A percentile compares a stretch with the other conserved stretches of the same genome.
These are phyloP conservation scores for Pegoplata infirma DNA, from an alignment of 2,888 invertebrate genomes.

Conservation along the genomic window DNA sequence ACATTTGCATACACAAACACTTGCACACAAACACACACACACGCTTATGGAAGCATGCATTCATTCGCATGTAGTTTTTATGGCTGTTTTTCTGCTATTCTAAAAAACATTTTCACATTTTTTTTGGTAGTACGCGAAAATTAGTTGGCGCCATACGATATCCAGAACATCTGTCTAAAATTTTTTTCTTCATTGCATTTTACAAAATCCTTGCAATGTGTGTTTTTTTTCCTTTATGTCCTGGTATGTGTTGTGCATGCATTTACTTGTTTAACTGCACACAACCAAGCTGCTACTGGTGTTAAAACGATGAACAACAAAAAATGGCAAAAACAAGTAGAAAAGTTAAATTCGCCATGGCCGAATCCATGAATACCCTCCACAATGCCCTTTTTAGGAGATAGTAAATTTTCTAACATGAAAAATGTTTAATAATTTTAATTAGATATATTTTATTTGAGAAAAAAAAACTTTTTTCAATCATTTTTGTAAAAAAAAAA, in stretches of 20 bases:
- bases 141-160: slow-evolving; percentile 34
- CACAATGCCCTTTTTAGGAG: no score
- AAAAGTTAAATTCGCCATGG: no score
- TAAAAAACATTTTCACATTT: not conserved
- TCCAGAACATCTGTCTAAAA: slow-evolving; percentile 27
- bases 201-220: slow-evolving; percentile 27
- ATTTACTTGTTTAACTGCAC: slow-evolving; percentile 12
- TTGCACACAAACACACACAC: no score
- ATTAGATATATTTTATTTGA: no score
- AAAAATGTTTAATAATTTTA: no score
- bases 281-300: slow-evolving; percentile 2
- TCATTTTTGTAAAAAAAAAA: no score
- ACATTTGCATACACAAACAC: not conserved
- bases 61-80: not conserved
- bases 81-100: not conserved
- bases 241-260: slow-evolving; percentile 15
- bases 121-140: slow-evolving; percentile 22
- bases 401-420: no score
- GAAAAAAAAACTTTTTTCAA: no score
- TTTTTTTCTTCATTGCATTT: slow-evolving; percentile 27
- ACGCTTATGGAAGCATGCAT: not conserved
- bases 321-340: no score
- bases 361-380: no score
- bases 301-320: slow-evolving; percentile 5
- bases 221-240: not conserved